These are phyloP conservation scores for Poeciliopsis turrubarensis DNA, from an alignment of 2,113 vertebrate species.

Conservation along the genomic window DNA sequence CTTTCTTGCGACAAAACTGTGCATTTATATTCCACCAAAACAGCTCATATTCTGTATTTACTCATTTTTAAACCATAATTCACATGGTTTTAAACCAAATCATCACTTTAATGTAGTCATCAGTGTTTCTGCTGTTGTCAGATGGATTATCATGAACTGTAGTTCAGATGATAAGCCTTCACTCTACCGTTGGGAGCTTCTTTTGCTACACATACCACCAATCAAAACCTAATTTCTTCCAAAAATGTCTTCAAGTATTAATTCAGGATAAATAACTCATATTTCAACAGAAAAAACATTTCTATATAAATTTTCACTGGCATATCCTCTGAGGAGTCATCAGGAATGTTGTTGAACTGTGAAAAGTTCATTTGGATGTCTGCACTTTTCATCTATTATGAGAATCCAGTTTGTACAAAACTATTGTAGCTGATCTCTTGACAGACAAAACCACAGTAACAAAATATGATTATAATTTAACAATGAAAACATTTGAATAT, in stretches of 20 bases:
- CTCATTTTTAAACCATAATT: neutral
- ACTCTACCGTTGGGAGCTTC: neutral
- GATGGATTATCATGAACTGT: neutral
- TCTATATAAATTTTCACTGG: neutral
- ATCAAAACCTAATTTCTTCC: no score
- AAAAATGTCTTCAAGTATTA: no score
- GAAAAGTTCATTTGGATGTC: neutral
- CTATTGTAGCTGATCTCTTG: neutral
- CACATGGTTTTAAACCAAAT: neutral
- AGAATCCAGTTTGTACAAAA: neutral
- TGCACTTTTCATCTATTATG: no score
- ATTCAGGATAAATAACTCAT: neutral
- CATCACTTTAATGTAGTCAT: neutral
- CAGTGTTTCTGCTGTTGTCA: neutral
- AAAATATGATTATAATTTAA: neutral
- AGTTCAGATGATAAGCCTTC: neutral
- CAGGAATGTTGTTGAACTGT: neutral
- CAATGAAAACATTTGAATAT: neutral
- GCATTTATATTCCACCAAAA: neutral
- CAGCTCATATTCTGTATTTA: neutral
- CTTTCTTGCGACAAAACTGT: neutral
- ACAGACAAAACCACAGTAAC: neutral
- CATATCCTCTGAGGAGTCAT: neutral
- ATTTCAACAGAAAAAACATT: neutral
- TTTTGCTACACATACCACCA: neutral